A percentile compares a stretch with the other conserved stretches of the same genome.
Conservation (phyloP, 2,113 vertebrate species). For the Raphicerus campestris region DNA sequence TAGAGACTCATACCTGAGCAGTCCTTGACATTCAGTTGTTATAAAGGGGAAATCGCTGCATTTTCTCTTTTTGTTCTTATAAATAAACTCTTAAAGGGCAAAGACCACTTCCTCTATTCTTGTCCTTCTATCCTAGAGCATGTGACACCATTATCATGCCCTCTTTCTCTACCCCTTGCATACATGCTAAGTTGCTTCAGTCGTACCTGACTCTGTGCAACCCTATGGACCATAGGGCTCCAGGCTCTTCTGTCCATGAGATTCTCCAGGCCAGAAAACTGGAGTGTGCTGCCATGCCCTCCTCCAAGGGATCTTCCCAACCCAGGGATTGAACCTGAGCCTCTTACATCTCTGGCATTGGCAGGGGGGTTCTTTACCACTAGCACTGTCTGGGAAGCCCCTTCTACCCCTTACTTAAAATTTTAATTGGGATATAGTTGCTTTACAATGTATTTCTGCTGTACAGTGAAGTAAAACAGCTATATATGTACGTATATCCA, state of each 20-base stretch:
- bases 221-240: background rate
- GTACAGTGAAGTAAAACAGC: background rate
- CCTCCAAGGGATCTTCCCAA: background rate
- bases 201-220: background rate
- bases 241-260: background rate
- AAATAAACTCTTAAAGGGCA: background rate
- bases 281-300: background rate
- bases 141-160: background rate
- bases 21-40: no score
- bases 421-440: background rate
- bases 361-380: background rate
- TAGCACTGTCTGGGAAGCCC: background rate
- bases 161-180: background rate
- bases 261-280: background rate
- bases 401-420: background rate
- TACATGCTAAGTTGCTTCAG: background rate
- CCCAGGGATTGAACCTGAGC: background rate
- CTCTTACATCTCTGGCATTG: background rate
- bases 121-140: background rate
- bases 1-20: background rate
- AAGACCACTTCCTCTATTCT: background rate
- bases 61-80: slow-evolving; percentile 16
- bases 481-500: background rate
- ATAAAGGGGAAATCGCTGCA: background rate
- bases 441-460: background rate